Percentiles rank a stretch among this genome's conserved stretches.
These are phyloP conservation scores for Carcinoscorpius rotundicauda DNA, from an alignment of 1,140 invertebrate species.

Conservation along the genomic window DNA sequence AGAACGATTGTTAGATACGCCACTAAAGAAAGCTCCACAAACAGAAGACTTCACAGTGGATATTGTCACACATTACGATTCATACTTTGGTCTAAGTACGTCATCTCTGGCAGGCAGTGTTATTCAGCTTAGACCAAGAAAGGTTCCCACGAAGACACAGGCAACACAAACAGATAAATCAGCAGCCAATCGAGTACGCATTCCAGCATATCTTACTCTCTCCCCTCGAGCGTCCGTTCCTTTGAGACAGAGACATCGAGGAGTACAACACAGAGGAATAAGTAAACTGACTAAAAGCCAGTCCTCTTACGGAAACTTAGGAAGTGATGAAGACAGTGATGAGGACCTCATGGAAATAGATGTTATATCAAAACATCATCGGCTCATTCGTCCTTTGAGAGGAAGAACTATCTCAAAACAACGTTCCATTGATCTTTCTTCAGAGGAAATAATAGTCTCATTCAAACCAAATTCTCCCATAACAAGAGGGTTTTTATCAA, in stretches of 20 bases:
- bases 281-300: constrained; percentile 1
- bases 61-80: no score
- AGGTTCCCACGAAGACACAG: constrained; percentile 66
- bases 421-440: no score
- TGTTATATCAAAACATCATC: not conserved
- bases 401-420: no score
- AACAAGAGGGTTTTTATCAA: no score
- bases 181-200: constrained; percentile 29
- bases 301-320: not conserved
- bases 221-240: constrained; percentile 49
- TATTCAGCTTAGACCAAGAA: constrained; percentile 3
- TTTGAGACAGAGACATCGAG: not conserved
- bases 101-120: no score
- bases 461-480: no score
- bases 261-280: not conserved
- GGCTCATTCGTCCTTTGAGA: not conserved
- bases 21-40: no score
- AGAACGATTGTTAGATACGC: constrained; percentile 44
- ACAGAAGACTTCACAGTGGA: no score
- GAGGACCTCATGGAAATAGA: constrained; percentile 2
- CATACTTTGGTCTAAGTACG: no score
- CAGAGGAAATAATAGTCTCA: no score
- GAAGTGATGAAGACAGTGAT: constrained; percentile 2
- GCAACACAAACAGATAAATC: constrained; percentile 73
- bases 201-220: constrained; percentile 56